Base-by-base conservation (phyloP, 2,888 invertebrate species). In the Apoda limacodes region DNA sequence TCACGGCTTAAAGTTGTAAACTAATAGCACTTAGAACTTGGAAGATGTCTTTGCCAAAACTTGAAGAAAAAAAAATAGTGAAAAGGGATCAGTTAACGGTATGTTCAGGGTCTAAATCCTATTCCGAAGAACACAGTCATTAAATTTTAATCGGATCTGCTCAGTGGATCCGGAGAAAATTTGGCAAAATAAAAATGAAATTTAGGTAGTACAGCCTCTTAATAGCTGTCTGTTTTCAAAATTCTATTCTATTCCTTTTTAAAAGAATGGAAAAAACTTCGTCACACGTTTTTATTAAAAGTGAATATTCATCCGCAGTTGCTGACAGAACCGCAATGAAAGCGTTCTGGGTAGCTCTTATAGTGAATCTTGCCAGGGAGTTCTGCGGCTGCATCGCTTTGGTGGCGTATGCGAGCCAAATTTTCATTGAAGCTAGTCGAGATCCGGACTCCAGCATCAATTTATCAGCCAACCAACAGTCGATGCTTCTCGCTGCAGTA, bases 331-430 rank as follows among this genome's bases (percentile, higher is more conserved):
- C 65, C 1, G 51, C 72, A 2, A 38, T 68, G 1, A 78, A 78
- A 32, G 78, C 78, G 0, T 80, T 78, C 60, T 76, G 72, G 72
- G 76, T 80, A 25, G 68, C 71, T 0, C 58, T 80, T 1, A 67
- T 69, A 30, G 78, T 80, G 34, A 78, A 78, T 41, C 47, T 80
- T 1, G 66, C 72, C 0, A 39, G 78, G 0, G 78, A 80, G 42
- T 80, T 80, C 52, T 78, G 78, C 45, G 78, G 78, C 14, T 75
- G 78, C 46, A 80, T 80, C 13, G 80, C 75, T 0, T 67, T 80
- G 0, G 45, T 80, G 10, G 75, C 76, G 1, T 78, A 76, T 52
- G 76, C 78, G 2, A 76, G 76, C 37, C 70, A 78, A 33, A 78
- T 80, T 44, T 80, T 80, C 51, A 52, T 60, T 0, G 67, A 56